A percentile compares a stretch with the other conserved stretches of the same genome.
Evolutionary conservation across 2,797 vertebrate genomes (phyloP).

Genomic region (Enteromius viviparus): DNA sequence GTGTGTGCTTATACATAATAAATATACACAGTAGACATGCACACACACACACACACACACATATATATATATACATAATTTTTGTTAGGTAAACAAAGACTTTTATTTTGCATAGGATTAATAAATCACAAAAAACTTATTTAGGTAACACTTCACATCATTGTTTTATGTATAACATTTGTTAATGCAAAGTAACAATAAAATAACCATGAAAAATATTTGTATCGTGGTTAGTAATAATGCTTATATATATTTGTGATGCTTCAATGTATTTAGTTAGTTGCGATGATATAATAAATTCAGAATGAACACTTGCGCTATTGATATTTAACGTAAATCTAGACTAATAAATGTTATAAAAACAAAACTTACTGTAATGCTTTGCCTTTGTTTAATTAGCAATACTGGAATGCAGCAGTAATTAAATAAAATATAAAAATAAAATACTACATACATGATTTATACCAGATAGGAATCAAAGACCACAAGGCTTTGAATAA

Average conservation of each 20-base stretch:
- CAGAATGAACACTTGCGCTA: background rate
- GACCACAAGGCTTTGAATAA: conserved; percentile 28
- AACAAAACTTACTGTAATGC: background rate
- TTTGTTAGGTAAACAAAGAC: too few species aligned
- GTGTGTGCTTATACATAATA: too few species aligned
- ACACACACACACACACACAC: too few species aligned
- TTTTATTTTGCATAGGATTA: too few species aligned
- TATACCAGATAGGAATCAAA: background rate
- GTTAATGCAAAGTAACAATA: background rate
- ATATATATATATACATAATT: too few species aligned
- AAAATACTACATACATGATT: conserved; percentile 15
- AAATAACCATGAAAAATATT: background rate
- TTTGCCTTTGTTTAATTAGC: background rate
- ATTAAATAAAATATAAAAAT: conserved; percentile 5
- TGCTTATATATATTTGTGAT: background rate
- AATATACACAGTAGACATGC: too few species aligned
- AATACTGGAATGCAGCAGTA: background rate
- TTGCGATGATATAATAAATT: background rate
- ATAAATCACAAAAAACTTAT: background rate
- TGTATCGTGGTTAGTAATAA: background rate
- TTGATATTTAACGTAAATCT: background rate
- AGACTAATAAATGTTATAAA: background rate
- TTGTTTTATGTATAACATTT: background rate
- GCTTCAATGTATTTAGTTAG: background rate
- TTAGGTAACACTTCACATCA: background rate